phyloP scores from a whole-genome alignment of 1,140 invertebrate species.

The Sinonovacula constricta region DNA sequence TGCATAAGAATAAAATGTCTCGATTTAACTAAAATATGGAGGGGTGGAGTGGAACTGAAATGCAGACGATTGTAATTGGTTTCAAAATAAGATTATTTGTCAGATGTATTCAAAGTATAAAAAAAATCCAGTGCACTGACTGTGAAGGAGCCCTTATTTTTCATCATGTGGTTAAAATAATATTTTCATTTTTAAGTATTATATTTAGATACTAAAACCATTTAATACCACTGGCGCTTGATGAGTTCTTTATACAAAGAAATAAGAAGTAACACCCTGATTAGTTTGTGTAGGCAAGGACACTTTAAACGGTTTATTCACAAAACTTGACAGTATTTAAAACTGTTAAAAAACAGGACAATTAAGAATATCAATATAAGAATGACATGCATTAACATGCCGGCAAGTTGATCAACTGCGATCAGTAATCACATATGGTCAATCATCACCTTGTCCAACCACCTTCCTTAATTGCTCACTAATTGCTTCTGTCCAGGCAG shows the following conservation, averaged over 20 bases:
- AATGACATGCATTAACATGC: constrained; percentile 8
- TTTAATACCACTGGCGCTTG: background rate
- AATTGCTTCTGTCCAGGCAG: constrained; percentile 12
- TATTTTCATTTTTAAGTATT: no score
- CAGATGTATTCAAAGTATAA: no score
- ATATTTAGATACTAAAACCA: no score
- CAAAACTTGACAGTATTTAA: background rate
- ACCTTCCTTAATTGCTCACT: no score
- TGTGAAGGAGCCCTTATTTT: no score
- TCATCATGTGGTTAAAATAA: no score
- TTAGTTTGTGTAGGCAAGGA: background rate
- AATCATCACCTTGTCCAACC: no score
- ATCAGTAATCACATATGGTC: background rate
- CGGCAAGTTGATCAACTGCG: constrained; percentile 4
- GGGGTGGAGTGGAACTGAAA: no score
- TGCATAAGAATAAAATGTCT: background rate
- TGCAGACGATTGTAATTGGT: no score
- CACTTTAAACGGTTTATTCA: background rate
- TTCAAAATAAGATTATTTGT: no score
- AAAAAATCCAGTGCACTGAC: no score
- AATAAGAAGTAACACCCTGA: constrained; percentile 2
- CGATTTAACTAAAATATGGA: no score
- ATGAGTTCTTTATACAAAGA: background rate
- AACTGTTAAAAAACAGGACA: background rate
- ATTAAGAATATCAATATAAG: background rate